Evolutionary conservation across 1,140 invertebrate genomes (phyloP).

Genomic region (Euschistus heros): DNA sequence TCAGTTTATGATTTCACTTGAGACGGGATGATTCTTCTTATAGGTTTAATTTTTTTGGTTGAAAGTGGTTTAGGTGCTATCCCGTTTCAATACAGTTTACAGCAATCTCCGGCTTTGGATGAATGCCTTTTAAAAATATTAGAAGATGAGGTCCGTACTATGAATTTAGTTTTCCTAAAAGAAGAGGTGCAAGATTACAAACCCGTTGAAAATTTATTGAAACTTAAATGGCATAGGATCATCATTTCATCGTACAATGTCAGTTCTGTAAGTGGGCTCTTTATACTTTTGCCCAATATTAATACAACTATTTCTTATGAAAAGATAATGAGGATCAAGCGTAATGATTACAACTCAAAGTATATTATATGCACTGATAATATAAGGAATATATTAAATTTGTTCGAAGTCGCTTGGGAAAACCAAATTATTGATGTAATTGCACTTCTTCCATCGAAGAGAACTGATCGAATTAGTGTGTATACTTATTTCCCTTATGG

Average conservation of each 20-base stretch:
- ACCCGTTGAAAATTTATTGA: neutral
- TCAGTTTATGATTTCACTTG: too few relatives aligned
- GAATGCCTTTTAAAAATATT: neutral
- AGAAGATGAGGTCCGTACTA: neutral
- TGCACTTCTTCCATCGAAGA: constrained; percentile 26
- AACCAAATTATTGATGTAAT: constrained; percentile 30
- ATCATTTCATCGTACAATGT: neutral
- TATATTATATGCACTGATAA: constrained; percentile 24
- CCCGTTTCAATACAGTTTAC: neutral
- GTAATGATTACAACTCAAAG: constrained; percentile 8
- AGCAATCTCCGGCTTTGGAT: neutral
- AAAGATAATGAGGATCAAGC: constrained; percentile 21
- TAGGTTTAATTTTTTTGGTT: too few relatives aligned
- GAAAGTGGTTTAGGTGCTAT: too few relatives aligned
- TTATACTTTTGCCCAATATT: constrained; percentile 21
- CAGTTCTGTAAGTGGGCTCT: neutral
- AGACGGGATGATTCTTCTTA: too few relatives aligned
- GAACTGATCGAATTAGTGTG: constrained; percentile 27
- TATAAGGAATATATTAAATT: constrained; percentile 14
- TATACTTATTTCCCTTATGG: constrained; percentile 30
- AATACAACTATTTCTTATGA: constrained; percentile 22
- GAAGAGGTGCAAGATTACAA: neutral
- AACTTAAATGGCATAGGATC: neutral
- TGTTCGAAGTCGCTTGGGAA: constrained; percentile 30
- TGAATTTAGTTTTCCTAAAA: neutral